Conservation (phyloP, 2,797 vertebrate genomes). For the Urocyon cinereoargenteus region DNA sequence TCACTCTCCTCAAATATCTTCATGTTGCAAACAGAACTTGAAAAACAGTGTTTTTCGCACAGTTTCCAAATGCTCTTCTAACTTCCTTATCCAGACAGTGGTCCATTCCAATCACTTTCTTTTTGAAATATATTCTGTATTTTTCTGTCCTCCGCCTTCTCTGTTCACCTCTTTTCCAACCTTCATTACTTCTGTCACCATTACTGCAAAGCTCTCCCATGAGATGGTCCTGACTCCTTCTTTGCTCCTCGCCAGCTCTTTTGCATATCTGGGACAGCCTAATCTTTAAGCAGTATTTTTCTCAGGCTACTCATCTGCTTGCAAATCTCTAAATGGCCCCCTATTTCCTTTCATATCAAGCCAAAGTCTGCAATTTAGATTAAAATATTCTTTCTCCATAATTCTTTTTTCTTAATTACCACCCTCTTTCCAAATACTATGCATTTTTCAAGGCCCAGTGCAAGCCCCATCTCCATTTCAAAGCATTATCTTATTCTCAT, state of each 20-base stretch:
- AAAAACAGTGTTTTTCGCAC: background rate
- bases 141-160: background rate
- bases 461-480: background rate
- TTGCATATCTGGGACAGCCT: background rate
- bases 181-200: background rate
- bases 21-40: background rate
- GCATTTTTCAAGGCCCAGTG: background rate
- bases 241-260: background rate
- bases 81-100: background rate
- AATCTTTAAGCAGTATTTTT: background rate
- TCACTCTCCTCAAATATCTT: background rate
- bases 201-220: too few species aligned
- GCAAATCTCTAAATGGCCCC: background rate
- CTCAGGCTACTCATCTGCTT: background rate
- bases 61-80: background rate
- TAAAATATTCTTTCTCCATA: background rate
- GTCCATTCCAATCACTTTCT: background rate
- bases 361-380: background rate
- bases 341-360: constrained; percentile 7
- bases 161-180: background rate
- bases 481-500: background rate
- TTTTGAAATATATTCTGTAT: background rate
- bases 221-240: background rate
- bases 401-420: background rate
- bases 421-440: background rate